Conservation (phyloP, 2,797 vertebrate genomes). For the Girardinus metallicus region DNA sequence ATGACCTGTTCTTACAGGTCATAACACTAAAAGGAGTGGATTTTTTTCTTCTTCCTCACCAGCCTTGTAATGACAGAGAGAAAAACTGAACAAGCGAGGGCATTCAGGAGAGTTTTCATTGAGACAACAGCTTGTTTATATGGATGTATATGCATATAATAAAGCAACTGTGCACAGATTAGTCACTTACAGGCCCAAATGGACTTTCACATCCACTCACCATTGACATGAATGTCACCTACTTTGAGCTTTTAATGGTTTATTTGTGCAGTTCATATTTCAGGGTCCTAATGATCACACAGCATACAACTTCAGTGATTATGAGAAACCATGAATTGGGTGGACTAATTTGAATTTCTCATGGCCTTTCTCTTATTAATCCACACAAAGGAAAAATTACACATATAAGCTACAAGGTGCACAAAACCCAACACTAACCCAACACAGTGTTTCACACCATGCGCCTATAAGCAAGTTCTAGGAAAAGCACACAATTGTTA, state of each 20-base stretch:
- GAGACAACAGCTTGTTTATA: background rate
- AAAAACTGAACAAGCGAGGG: background rate
- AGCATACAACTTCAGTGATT: background rate
- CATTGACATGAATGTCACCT: background rate
- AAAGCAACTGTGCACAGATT: background rate
- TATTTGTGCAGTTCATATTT: background rate
- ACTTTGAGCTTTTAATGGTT: background rate
- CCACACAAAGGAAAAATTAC: background rate
- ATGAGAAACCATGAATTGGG: too few relatives aligned
- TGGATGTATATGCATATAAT: background rate
- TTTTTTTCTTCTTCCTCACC: background rate
- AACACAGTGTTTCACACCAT: background rate
- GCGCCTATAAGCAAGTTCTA: background rate
- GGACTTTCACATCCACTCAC: background rate
- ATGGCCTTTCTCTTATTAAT: background rate
- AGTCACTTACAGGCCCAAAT: background rate
- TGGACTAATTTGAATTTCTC: background rate
- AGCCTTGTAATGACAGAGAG: background rate
- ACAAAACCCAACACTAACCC: background rate
- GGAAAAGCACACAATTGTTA: background rate
- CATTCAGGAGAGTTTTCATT: background rate
- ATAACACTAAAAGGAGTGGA: conserved; percentile 42
- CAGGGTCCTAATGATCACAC: background rate
- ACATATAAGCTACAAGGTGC: too few relatives aligned
- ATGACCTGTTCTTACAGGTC: conserved; percentile 65